These are phyloP conservation scores for Clupea harengus DNA, from an alignment of 2,113 vertebrate genomes.

Conservation along the genomic window DNA sequence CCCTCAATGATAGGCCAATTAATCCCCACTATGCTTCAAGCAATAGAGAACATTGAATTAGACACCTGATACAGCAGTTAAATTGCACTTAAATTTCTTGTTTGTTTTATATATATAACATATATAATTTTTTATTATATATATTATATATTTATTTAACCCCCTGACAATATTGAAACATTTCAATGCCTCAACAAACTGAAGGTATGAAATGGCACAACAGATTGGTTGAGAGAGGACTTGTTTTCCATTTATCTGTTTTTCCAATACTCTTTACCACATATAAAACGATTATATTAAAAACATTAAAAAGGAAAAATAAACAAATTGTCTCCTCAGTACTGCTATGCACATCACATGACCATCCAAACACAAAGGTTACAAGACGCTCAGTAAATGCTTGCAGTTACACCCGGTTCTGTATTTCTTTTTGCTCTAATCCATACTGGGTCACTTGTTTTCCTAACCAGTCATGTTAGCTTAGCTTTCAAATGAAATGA, in stretches of 20 bases:
- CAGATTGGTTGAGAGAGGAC: constrained; percentile 29
- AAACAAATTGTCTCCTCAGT: neutral
- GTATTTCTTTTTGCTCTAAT: constrained; percentile 29
- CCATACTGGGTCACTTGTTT: constrained; percentile 7
- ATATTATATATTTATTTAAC: constrained; percentile 31
- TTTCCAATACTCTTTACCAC: constrained; percentile 27
- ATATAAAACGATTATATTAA: constrained; percentile 13
- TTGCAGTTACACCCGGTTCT: constrained; percentile 8
- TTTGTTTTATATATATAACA: constrained; percentile 21
- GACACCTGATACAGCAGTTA: constrained; percentile 33
- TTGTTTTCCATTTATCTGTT: constrained; percentile 12
- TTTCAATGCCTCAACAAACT: constrained; percentile 3
- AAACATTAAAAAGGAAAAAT: constrained; percentile 15
- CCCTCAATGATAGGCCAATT: constrained; percentile 15
- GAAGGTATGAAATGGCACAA: constrained; percentile 50
- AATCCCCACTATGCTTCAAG: constrained; percentile 14
- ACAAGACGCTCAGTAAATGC: constrained; percentile 13
- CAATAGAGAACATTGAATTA: constrained; percentile 25
- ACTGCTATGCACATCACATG: constrained; percentile 11
- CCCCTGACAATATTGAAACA: constrained; percentile 24
- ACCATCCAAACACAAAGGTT: constrained; percentile 5
- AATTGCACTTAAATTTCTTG: constrained; percentile 57
- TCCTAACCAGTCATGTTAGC: neutral
- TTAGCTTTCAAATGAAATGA: neutral
- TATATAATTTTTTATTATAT: constrained; percentile 13